Evolutionary conservation across 2,797 vertebrate species (phyloP).

Genomic region (Pelobates cultripes): DNA sequence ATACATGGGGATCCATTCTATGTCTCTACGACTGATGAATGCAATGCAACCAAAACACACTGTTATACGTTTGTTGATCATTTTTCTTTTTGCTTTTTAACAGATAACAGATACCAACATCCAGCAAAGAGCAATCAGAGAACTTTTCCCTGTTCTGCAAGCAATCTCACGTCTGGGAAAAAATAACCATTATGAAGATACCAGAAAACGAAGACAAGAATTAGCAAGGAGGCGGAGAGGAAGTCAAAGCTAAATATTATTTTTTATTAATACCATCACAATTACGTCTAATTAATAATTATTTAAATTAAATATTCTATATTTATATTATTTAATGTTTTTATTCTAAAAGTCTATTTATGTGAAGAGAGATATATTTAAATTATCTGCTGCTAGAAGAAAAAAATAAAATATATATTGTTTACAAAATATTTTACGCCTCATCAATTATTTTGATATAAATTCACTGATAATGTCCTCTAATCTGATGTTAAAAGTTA

Average conservation of each 20-base stretch:
- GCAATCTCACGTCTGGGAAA: slow-evolving; percentile 51
- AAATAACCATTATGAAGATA: not conserved
- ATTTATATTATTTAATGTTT: slow-evolving; percentile 81
- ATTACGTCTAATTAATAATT: slow-evolving; percentile 56
- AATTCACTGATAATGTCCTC: no score
- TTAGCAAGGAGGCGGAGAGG: slow-evolving; percentile 62
- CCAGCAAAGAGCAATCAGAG: slow-evolving; percentile 69
- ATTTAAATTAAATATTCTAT: slow-evolving; percentile 62
- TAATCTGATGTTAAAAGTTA: no score
- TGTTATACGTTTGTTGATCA: not conserved
- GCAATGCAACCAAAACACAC: no score
- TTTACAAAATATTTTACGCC: slow-evolving; percentile 5
- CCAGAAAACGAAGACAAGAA: slow-evolving; percentile 41
- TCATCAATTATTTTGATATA: no score
- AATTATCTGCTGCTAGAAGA: slow-evolving; percentile 47
- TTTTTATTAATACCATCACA: slow-evolving; percentile 31
- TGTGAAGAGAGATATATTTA: slow-evolving; percentile 57
- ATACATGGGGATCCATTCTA: no score
- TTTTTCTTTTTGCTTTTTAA: slow-evolving; percentile 23
- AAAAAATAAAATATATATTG: slow-evolving; percentile 49
- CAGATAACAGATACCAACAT: slow-evolving; percentile 66
- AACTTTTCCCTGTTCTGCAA: slow-evolving; percentile 61
- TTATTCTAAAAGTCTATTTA: no score
- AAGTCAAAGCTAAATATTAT: slow-evolving; percentile 37
- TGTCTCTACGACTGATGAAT: no score